Evolutionary conservation across 2,888 invertebrate species (phyloP), one percentile per base, ranked within the genome.

Genomic region (Lissonota sp.): DNA sequence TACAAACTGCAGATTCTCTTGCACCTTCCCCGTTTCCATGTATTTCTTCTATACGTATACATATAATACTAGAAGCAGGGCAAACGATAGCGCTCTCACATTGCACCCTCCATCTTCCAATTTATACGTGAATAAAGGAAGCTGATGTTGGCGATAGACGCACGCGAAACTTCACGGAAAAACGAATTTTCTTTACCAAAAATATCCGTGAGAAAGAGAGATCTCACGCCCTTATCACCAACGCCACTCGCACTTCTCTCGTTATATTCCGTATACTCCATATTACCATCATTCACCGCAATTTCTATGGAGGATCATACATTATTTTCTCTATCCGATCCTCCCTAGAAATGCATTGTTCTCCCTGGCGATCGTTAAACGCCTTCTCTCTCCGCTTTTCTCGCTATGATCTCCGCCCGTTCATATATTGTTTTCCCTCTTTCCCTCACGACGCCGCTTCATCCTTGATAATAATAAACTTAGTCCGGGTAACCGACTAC

Each of bases 51-150:
- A 63, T 62, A 55, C 5, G 1, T 5, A 10, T 44, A 44, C 26
- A 26, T 26, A 26, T 26, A 26, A 26, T 26, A 26, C 10, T 8
- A 37, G 10, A 57, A 2, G 7, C 37, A 10, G 26, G 26, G 57
- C 6, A 57, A 57, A 37, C 57, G 57, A 57, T 37, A 37, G 1
- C 1, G 44, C 8, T 26, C 42, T 44, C 42, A 44, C 44, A 42
- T 46, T 46, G 14, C 44, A 26, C 58, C 60, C 53, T 39, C 39
- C 49, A 40, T 39, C 49, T 42, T 64, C 60, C 67, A 62, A 53
- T 74, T 60, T 60, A 16, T 49, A 12, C 64, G 42, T 74, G 60
- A 81, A 77, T 60, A 66, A 78, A 77, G 53, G 77, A 66, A 40
- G 51, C 26, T 26, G 26, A 26, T 26, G 26, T 26, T 26, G 26